These are phyloP conservation scores for Propithecus deckenii DNA, from an alignment of 2,797 vertebrate genomes.

Conservation along the genomic window DNA sequence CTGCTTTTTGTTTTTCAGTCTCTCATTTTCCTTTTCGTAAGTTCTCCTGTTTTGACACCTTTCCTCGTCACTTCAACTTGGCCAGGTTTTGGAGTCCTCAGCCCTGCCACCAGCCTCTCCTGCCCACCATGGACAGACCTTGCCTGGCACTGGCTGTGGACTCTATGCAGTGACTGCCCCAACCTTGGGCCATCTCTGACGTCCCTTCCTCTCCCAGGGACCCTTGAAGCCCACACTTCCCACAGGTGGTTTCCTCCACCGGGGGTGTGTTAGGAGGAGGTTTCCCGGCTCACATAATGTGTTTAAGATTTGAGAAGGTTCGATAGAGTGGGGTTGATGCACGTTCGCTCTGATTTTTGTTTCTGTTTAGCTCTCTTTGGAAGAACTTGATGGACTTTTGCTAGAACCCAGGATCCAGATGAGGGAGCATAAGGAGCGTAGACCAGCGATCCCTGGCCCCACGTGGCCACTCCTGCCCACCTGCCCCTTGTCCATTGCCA, in stretches of 20 bases:
- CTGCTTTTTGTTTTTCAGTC: not conserved
- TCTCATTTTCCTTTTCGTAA: not conserved
- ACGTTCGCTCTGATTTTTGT: slow-evolving; percentile 7
- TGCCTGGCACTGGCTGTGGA: too few relatives aligned
- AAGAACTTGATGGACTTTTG: not conserved
- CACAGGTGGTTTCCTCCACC: not conserved
- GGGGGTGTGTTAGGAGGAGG: not conserved
- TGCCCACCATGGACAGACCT: too few relatives aligned
- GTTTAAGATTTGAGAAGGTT: slow-evolving; percentile 72
- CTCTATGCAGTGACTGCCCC: not conserved
- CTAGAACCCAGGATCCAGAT: not conserved
- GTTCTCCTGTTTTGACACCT: not conserved
- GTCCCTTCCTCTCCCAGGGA: not conserved
- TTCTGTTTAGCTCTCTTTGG: not conserved
- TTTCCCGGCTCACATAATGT: not conserved
- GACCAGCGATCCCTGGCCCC: not conserved
- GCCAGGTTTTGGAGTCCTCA: not conserved
- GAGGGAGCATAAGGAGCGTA: not conserved
- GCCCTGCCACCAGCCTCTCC: not conserved
- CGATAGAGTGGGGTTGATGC: slow-evolving; percentile 41
- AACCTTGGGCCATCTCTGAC: not conserved
- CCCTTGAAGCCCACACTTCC: not conserved
- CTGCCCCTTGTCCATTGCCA: not conserved
- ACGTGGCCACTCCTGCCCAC: not conserved
- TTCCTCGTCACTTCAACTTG: not conserved